Conservation (phyloP, 1,140 invertebrate genomes). For the Ostrea edulis region DNA sequence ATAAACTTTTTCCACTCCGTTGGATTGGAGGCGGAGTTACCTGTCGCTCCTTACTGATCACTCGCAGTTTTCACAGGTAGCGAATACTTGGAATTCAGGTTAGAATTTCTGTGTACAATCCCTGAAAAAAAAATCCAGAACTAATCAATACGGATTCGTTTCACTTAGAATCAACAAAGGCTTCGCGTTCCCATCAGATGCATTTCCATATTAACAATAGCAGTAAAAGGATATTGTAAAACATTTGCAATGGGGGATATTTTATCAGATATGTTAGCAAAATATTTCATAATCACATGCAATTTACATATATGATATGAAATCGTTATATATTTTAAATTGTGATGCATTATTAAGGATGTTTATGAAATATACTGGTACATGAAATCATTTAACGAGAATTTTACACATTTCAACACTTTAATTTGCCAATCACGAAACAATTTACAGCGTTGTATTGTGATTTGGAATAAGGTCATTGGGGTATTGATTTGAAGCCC, state of each 20-base stretch:
- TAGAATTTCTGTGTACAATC: background rate
- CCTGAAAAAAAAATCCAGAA: constrained; percentile 15
- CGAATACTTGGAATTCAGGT: constrained; percentile 22
- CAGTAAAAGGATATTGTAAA: too few relatives aligned
- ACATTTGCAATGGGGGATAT: too few relatives aligned
- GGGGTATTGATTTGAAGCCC: background rate
- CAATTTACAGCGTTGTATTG: background rate
- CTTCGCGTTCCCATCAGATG: background rate
- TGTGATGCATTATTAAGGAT: background rate
- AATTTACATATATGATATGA: background rate
- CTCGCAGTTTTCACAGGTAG: constrained; percentile 12
- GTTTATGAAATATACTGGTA: background rate
- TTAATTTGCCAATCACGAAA: background rate
- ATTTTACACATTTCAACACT: too few relatives aligned
- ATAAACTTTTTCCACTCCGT: constrained; percentile 27
- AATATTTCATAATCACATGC: background rate
- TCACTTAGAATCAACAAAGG: background rate
- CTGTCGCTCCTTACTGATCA: constrained; percentile 11
- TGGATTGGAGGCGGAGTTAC: background rate
- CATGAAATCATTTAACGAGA: too few relatives aligned
- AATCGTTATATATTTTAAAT: background rate
- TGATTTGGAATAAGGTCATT: background rate
- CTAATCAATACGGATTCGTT: background rate
- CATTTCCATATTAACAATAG: background rate
- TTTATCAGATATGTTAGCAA: background rate